phyloP scores from a whole-genome alignment of 2,113 vertebrate species.

The Corvus moneduloides region DNA sequence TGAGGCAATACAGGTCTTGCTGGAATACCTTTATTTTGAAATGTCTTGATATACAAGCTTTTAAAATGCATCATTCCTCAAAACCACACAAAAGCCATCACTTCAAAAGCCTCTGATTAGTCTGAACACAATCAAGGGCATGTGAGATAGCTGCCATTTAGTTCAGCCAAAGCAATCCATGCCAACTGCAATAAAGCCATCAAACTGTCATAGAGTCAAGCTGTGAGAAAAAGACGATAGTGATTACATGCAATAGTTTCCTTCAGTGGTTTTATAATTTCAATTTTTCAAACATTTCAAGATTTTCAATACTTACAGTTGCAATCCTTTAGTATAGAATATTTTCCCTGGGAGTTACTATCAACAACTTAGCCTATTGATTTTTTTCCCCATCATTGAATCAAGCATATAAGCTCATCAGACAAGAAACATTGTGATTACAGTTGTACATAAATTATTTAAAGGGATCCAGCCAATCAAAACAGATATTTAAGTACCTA shows the following conservation, averaged over 20 bases:
- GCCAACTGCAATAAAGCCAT: conserved; percentile 75
- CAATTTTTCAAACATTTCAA: conserved; percentile 76
- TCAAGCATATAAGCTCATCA: conserved; percentile 72
- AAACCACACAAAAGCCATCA: conserved; percentile 56
- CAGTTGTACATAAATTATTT: conserved; percentile 70
- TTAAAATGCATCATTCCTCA: conserved; percentile 59
- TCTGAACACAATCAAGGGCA: conserved; percentile 70
- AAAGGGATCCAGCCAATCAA: conserved; percentile 67
- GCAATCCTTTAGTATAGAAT: conserved; percentile 59
- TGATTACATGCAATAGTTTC: conserved; percentile 72
- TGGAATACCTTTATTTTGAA: conserved; percentile 20
- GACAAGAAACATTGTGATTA: conserved; percentile 75
- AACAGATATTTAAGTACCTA: conserved; percentile 55
- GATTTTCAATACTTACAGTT: conserved; percentile 70
- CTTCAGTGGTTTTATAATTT: conserved; percentile 77
- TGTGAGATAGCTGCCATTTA: conserved; percentile 68
- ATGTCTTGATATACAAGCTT: conserved; percentile 21
- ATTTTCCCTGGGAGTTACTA: conserved; percentile 70
- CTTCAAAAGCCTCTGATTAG: conserved; percentile 76
- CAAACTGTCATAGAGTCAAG: conserved; percentile 75
- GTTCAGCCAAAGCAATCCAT: conserved; percentile 71
- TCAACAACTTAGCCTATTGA: conserved; percentile 74
- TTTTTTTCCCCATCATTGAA: conserved; percentile 75
- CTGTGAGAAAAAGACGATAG: conserved; percentile 69
- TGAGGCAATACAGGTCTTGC: background rate